A percentile compares a stretch with the other conserved stretches of the same genome.
These are phyloP conservation scores for Aporophyla lueneburgensis DNA, from an alignment of 2,888 invertebrate species.

Conservation along the genomic window DNA sequence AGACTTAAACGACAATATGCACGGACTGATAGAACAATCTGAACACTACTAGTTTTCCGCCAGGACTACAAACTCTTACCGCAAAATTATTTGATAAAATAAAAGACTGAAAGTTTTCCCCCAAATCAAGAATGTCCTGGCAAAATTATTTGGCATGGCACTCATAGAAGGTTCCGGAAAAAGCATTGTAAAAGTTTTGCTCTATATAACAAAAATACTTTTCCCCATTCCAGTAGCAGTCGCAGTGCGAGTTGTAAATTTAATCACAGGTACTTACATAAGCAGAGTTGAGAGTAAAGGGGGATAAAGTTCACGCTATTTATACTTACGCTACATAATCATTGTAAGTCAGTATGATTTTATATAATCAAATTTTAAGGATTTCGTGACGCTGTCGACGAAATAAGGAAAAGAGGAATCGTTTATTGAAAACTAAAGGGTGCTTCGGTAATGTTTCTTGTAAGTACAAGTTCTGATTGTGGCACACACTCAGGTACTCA, in stretches of 20 bases:
- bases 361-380: background rate
- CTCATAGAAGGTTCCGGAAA: background rate
- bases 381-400: background rate
- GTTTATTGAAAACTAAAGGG: background rate
- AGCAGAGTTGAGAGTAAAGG: background rate
- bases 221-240: background rate
- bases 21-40: background rate
- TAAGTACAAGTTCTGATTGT: no score
- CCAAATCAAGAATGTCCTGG: background rate
- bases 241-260: background rate
- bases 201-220: background rate
- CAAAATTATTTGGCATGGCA: background rate
- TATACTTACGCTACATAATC: background rate
- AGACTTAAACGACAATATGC: background rate
- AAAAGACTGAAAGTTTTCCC: background rate
- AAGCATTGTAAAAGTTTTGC: background rate
- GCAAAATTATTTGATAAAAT: background rate
- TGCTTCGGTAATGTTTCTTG: no score
- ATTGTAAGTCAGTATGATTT: background rate
- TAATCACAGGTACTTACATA: background rate
- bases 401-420: background rate
- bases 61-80: background rate
- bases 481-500: background rate
- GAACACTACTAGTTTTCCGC: background rate
- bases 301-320: background rate